These are phyloP conservation scores for Dryas iulia DNA, from an alignment of 1,140 invertebrate genomes.

Conservation along the genomic window DNA sequence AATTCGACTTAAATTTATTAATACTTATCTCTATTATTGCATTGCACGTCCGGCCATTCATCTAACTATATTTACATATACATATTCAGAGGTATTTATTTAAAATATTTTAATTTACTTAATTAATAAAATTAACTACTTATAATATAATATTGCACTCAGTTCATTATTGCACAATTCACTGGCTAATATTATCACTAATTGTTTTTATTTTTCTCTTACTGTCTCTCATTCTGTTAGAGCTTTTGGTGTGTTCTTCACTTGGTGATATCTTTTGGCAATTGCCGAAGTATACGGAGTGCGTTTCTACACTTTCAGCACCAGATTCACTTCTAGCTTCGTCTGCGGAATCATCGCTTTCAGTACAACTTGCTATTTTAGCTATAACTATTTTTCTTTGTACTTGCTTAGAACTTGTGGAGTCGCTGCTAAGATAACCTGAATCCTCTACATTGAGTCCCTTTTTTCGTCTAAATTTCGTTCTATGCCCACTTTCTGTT, in stretches of 20 bases:
- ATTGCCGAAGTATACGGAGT: constrained; percentile 89
- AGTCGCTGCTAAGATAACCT: constrained; percentile 89
- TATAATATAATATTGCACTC: constrained; percentile 36
- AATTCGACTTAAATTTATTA: background rate
- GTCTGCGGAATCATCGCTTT: constrained; percentile 87
- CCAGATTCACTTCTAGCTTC: constrained; percentile 91
- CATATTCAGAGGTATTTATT: constrained; percentile 23
- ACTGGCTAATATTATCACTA: constrained; percentile 30
- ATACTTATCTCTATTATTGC: constrained; percentile 60
- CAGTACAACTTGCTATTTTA: constrained; percentile 79
- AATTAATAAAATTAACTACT: constrained; percentile 4
- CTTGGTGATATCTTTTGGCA: constrained; percentile 59
- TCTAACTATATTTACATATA: constrained; percentile 22
- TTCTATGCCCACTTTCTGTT: constrained; percentile 41
- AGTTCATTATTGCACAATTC: constrained; percentile 41
- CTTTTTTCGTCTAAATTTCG: constrained; percentile 58
- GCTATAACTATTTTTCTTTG: constrained; percentile 62
- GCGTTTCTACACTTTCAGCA: constrained; percentile 90
- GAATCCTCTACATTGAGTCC: constrained; percentile 81
- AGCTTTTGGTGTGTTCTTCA: constrained; percentile 42
- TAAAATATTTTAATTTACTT: constrained; percentile 4
- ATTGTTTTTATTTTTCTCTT: constrained; percentile 47
- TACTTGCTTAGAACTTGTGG: constrained; percentile 80
- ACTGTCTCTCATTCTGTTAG: constrained; percentile 45
- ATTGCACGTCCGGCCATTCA: constrained; percentile 73